Base-by-base conservation (phyloP, 1,140 invertebrate species). In the Alviniconcha marisindica region DNA sequence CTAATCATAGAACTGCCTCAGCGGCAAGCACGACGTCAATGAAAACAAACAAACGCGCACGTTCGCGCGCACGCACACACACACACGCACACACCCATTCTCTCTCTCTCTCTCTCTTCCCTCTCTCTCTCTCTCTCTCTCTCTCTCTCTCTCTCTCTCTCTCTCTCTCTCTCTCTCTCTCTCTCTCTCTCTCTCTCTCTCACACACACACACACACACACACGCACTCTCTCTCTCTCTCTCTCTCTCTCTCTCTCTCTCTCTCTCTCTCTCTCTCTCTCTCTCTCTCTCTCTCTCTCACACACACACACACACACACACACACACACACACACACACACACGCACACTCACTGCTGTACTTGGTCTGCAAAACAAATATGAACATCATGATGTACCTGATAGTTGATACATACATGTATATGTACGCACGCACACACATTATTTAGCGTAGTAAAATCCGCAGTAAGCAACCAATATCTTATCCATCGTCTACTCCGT, bases 331-430 rank as follows among this genome's bases (percentile, higher is more conserved):
- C 21, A 40, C 63, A 40, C 15, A 40, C 36, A 63, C n/a, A 40
- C 28, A 40, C 36, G 31, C 38, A 81, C 33, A 40, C 56, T 31
- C 48, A 80, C 56, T 31, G 24, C 38, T 44, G 48, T 42, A 77
- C 40, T 40, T n/a, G n/a, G n/a, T n/a, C n/a, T n/a, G n/a, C n/a
- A n/a, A n/a, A n/a, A n/a, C n/a, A n/a, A n/a, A n/a, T n/a, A n/a
- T n/a, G n/a, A n/a, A n/a, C n/a, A n/a, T n/a, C n/a, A n/a, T n/a
- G n/a, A n/a, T n/a, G n/a, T n/a, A n/a, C n/a, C n/a, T n/a, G n/a
- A n/a, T n/a, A n/a, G n/a, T n/a, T n/a, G n/a, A n/a, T n/a, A n/a
- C 78, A 80, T 33, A 80, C 78, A 80, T 36, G 60, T 33, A 80
- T 36, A 80, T 51, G 36, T 33, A 80, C 78, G 60, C 56, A 80